Percentiles rank a stretch among this genome's conserved stretches.
These are phyloP conservation scores for western clawed frog (Xenopus tropicalis) DNA, from an alignment of 2,113 vertebrate genomes.

Conservation along the genomic window UCB_Xtro_10.0 CM004450.2:1977001-1977500, in stretches of 20 bases:
- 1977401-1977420: slow-evolving; percentile 48
- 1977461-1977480: slow-evolving; percentile 69
- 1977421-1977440: slow-evolving; percentile 84
- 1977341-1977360: too few species aligned
- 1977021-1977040: too few species aligned
- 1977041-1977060: too few species aligned
- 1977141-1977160: slow-evolving; percentile 82
- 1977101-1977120: slow-evolving; percentile 75
- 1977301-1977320: slow-evolving; percentile 56
- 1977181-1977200: slow-evolving; percentile 72
- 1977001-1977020: too few species aligned
- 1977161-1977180: slow-evolving; percentile 74
- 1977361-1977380: too few species aligned
- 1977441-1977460: slow-evolving; percentile 79
- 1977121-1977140: slow-evolving; percentile 72
- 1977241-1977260: slow-evolving; percentile 69
- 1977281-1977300: slow-evolving; percentile 52
- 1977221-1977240: slow-evolving; percentile 84
- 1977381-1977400: too few species aligned
- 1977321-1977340: too few species aligned
- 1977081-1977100: slow-evolving; percentile 57
- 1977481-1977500: slow-evolving; percentile 82
- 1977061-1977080: background rate
- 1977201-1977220: slow-evolving; percentile 86
- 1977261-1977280: fast-evolving